These are phyloP conservation scores for Callimorpha dominula DNA, from an alignment of 2,888 invertebrate species.

Conservation along the genomic window DNA sequence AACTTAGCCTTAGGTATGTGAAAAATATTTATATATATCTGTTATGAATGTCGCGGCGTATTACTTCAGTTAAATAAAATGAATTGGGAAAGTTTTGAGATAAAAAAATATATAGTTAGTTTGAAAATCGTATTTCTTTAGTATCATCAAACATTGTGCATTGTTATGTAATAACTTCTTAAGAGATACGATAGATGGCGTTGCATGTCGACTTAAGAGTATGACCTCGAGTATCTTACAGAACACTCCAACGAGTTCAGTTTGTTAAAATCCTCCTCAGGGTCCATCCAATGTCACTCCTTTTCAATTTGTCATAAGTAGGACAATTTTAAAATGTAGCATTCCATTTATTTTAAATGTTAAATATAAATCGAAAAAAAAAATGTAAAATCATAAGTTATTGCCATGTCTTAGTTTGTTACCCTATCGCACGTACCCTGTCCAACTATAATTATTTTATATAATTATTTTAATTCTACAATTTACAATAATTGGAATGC, in stretches of 20 bases:
- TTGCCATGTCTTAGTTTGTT: background rate
- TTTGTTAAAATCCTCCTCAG: background rate
- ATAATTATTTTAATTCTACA: conserved; percentile 35
- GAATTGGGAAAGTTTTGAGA: background rate
- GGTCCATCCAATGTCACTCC: too few species aligned
- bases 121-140: too few species aligned
- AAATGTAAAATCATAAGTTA: background rate
- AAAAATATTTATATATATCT: background rate
- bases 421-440: conserved; percentile 44
- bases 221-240: background rate
- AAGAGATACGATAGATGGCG: too few species aligned
- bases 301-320: too few species aligned
- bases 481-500: conserved; percentile 51
- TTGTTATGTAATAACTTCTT: too few species aligned
- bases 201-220: too few species aligned
- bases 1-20: conserved; percentile 11
- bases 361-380: background rate
- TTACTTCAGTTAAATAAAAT: background rate
- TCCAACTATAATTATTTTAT: conserved; percentile 39
- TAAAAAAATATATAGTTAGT: background rate
- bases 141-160: too few species aligned
- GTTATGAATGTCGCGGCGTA: too few species aligned
- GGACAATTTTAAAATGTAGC: too few species aligned
- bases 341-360: too few species aligned
- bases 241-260: background rate